These are phyloP conservation scores for Phyllotis vaccarum DNA, from an alignment of 2,797 vertebrate genomes.

Conservation along the genomic window DNA sequence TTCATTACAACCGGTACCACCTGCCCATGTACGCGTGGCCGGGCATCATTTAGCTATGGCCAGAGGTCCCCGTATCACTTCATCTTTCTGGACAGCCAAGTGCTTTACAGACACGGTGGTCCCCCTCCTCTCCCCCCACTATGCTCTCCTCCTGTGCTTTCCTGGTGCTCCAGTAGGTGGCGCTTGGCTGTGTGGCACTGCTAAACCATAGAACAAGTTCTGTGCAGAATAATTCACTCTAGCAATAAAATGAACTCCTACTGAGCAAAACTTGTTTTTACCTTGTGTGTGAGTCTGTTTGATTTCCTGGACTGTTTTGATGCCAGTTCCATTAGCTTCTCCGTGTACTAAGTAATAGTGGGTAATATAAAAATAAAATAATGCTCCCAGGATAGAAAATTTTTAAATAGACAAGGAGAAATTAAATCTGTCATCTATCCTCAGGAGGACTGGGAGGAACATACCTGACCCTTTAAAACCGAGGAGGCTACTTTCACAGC, in stretches of 20 bases:
- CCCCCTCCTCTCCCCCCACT: not conserved
- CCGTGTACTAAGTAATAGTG: slow-evolving; percentile 8
- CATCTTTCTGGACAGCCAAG: not conserved
- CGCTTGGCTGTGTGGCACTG: slow-evolving; percentile 7
- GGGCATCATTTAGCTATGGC: slow-evolving; percentile 79
- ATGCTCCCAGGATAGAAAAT: slow-evolving; percentile 20
- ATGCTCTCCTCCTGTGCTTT: slow-evolving; percentile 11
- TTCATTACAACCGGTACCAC: slow-evolving; percentile 92
- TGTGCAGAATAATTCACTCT: slow-evolving; percentile 24
- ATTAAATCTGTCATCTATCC: slow-evolving; percentile 1
- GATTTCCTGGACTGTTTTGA: slow-evolving; percentile 7
- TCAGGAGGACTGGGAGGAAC: not conserved
- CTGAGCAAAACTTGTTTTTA: slow-evolving; percentile 39
- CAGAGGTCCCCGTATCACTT: not conserved
- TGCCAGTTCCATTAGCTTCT: not conserved
- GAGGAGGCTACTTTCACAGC: not conserved
- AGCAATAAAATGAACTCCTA: slow-evolving; percentile 63
- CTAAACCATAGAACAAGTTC: not conserved
- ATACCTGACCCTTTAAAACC: slow-evolving; percentile 22
- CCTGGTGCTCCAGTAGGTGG: slow-evolving; percentile 80
- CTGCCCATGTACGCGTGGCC: slow-evolving; percentile 93
- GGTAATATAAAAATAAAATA: not conserved
- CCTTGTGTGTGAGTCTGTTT: slow-evolving; percentile 36
- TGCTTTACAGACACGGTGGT: not conserved
- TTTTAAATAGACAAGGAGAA: slow-evolving; percentile 28